phyloP scores from a whole-genome alignment of 2,797 vertebrate genomes.

The Dryobates pubescens region DNA sequence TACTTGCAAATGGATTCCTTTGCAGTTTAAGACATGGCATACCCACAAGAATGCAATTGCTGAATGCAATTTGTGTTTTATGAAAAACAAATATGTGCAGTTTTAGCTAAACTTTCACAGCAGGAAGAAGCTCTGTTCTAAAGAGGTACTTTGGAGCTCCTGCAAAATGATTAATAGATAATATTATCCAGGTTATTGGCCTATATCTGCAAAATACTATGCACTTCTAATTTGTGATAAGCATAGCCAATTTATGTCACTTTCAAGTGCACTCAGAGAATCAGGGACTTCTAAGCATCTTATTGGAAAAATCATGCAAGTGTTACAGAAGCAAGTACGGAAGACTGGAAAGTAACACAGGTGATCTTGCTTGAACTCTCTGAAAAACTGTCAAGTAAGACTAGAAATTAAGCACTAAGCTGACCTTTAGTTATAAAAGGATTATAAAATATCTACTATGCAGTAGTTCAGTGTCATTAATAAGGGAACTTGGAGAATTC shows the following conservation, averaged over 20 bases:
- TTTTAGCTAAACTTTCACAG: not conserved
- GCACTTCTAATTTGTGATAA: not conserved
- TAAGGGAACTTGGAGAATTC: not conserved
- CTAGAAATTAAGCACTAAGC: not conserved
- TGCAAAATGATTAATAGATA: not conserved
- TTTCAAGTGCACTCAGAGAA: not conserved
- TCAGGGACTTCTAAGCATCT: not conserved
- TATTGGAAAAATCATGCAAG: not conserved
- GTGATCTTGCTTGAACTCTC: not conserved
- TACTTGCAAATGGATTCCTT: not conserved
- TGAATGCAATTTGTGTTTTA: not conserved
- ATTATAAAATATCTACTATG: not conserved
- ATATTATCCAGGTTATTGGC: not conserved
- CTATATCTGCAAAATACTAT: not conserved
- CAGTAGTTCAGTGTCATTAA: not conserved
- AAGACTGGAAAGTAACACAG: not conserved
- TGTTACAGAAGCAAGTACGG: not conserved
- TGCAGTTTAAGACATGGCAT: fast-evolving
- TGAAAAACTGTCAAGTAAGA: not conserved
- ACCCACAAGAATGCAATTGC: not conserved
- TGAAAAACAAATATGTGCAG: not conserved
- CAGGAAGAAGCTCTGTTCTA: not conserved
- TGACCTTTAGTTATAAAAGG: not conserved
- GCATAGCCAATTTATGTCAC: not conserved
- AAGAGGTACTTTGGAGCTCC: not conserved